Evolutionary conservation across 2,113 vertebrate genomes (phyloP).

Genomic region (Pseudorhombus dupliciocellatus): DNA sequence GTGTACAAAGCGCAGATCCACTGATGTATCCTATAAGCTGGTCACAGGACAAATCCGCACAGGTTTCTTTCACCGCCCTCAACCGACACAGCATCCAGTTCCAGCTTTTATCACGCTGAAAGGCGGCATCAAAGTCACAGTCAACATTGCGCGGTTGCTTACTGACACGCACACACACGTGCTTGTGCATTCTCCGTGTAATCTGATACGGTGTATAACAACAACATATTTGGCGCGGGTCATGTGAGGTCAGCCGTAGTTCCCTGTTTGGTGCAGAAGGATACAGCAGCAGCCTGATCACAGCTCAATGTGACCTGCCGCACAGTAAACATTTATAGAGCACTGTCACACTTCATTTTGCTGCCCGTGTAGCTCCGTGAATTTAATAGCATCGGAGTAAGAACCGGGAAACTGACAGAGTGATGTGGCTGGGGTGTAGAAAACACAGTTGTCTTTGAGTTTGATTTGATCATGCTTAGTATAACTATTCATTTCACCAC

Average conservation of each 20-base stretch:
- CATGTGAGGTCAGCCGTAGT: slow-evolving; percentile 29
- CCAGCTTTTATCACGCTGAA: slow-evolving; percentile 23
- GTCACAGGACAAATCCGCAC: slow-evolving; percentile 5
- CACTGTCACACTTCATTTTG: slow-evolving; percentile 42
- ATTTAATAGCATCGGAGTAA: slow-evolving; percentile 31
- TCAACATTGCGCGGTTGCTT: neutral
- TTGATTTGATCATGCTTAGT: slow-evolving; percentile 22
- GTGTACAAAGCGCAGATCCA: neutral
- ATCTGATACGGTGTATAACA: slow-evolving; percentile 1
- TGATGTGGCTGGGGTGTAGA: slow-evolving; percentile 22
- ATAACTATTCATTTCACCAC: neutral
- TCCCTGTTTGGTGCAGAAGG: slow-evolving; percentile 22
- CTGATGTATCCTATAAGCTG: slow-evolving; percentile 12
- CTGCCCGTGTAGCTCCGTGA: slow-evolving; percentile 5
- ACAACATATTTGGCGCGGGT: slow-evolving; percentile 15
- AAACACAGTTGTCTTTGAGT: slow-evolving; percentile 2
- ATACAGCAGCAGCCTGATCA: neutral
- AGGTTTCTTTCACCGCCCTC: slow-evolving; percentile 1
- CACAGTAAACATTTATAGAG: slow-evolving; percentile 49
- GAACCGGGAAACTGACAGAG: slow-evolving; percentile 26
- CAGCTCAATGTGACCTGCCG: slow-evolving; percentile 43
- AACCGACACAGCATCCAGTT: neutral
- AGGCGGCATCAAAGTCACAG: slow-evolving; percentile 28
- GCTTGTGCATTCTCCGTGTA: neutral
- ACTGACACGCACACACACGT: neutral